Conservation (phyloP, 2,113 vertebrate genomes). For the Gallinago jamesoni region DNA sequence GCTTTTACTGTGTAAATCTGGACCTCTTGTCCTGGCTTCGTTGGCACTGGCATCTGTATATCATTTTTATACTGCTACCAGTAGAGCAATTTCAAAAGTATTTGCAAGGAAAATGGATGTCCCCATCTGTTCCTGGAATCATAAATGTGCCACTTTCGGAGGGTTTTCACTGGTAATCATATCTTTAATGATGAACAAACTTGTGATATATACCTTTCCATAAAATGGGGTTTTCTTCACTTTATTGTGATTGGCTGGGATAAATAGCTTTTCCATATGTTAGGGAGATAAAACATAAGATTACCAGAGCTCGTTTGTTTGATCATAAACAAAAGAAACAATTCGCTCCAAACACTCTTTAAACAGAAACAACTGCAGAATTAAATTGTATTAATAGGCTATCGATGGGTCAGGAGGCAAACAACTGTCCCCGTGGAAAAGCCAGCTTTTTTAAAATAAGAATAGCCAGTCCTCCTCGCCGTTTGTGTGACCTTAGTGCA, state of each 20-base stretch:
- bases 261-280: slow-evolving; percentile 90
- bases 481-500: slow-evolving; percentile 25
- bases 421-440: slow-evolving; percentile 65
- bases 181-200: slow-evolving; percentile 98
- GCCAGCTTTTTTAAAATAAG: slow-evolving; percentile 30
- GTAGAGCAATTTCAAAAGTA: slow-evolving; percentile 97
- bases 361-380: slow-evolving; percentile 78
- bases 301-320: slow-evolving; percentile 82
- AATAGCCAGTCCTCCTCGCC: background rate
- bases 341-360: slow-evolving; percentile 78
- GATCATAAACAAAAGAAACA: slow-evolving; percentile 84
- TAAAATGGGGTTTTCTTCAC: slow-evolving; percentile 88
- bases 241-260: slow-evolving; percentile 87
- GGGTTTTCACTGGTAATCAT: slow-evolving; percentile 95
- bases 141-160: slow-evolving; percentile 98
- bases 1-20: slow-evolving; percentile 92
- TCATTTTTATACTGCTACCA: slow-evolving; percentile 99
- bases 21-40: slow-evolving; percentile 86
- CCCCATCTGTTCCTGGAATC: slow-evolving; percentile 96
- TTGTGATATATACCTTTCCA: slow-evolving; percentile 95
- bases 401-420: slow-evolving; percentile 64
- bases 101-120: slow-evolving; percentile 95
- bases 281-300: slow-evolving; percentile 87
- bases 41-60: slow-evolving; percentile 89
- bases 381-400: slow-evolving; percentile 78